phyloP scores from a whole-genome alignment of 2,888 invertebrate genomes.

The Helobdella robusta region DNA sequence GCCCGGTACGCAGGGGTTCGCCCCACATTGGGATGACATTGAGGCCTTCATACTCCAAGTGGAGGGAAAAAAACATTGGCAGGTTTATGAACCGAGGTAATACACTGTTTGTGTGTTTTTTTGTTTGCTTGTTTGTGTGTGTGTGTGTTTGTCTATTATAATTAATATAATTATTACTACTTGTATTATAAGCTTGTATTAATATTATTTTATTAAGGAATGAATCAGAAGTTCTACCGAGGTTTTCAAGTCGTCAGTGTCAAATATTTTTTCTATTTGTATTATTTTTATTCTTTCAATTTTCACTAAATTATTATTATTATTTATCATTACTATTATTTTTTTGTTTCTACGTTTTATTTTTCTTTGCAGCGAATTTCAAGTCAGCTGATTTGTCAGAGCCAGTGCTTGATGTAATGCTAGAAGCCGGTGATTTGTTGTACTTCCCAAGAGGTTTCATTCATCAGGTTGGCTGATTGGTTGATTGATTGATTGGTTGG shows the following conservation, averaged over 20 bases:
- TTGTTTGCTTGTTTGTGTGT: too few species aligned
- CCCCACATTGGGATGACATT: conserved; percentile 96
- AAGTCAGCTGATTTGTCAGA: conserved; percentile 60
- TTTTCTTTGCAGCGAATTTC: conserved; percentile 48
- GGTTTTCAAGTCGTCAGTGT: conserved; percentile 68
- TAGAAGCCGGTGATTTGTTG: conserved; percentile 77
- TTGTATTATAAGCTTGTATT: too few species aligned
- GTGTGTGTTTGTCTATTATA: too few species aligned
- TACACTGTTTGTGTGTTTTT: not conserved
- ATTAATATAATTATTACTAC: too few species aligned
- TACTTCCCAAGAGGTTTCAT: conserved; percentile 72
- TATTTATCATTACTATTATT: not conserved
- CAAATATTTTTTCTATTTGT: not conserved
- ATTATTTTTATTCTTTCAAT: not conserved
- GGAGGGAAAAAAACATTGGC: conserved; percentile 89
- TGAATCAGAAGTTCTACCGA: conserved; percentile 61
- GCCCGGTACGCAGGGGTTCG: conserved; percentile 89
- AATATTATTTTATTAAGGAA: conserved; percentile 37
- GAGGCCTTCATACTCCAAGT: conserved; percentile 93
- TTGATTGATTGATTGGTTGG: not conserved
- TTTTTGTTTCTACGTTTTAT: not conserved
- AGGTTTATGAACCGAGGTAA: conserved; percentile 61
- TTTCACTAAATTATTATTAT: not conserved
- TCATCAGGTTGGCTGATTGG: conserved; percentile 50
- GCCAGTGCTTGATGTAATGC: conserved; percentile 67